Conservation (phyloP, 2,797 vertebrate genomes). For the Valencia hispanica region DNA sequence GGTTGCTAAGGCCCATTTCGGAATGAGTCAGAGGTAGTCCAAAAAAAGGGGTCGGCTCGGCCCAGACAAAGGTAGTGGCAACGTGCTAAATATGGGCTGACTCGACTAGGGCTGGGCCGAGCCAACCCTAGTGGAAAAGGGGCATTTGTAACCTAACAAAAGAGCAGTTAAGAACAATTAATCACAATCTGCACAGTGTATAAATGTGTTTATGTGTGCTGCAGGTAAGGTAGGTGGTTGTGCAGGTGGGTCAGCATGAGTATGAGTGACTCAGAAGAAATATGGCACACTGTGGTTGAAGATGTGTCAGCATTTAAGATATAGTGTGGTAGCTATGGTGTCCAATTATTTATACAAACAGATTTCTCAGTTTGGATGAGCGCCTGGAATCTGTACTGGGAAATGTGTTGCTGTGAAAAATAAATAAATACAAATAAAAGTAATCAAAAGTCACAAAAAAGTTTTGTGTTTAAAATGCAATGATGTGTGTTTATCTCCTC, state of each 20-base stretch:
- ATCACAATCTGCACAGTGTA: not conserved
- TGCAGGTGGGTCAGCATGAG: conserved; percentile 42
- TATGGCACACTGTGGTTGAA: conserved; percentile 26
- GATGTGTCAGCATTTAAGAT: conserved; percentile 36
- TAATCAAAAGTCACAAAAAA: conserved; percentile 43
- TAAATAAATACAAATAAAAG: conserved; percentile 40
- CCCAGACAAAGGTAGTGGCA: too few species aligned
- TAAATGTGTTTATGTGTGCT: conserved; percentile 7
- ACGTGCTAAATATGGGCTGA: too few species aligned
- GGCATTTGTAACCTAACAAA: not conserved
- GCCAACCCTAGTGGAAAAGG: too few species aligned
- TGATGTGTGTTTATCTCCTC: conserved; percentile 56
- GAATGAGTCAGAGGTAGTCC: too few species aligned
- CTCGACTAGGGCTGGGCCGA: too few species aligned
- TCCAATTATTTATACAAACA: conserved; percentile 32
- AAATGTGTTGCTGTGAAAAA: conserved; percentile 30
- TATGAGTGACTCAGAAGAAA: conserved; percentile 12
- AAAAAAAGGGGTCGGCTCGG: too few species aligned
- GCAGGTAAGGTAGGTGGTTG: conserved; percentile 28
- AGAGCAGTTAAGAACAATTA: not conserved
- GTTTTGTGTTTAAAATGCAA: conserved; percentile 38
- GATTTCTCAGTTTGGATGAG: conserved; percentile 36
- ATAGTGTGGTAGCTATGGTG: conserved; percentile 14
- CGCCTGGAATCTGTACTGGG: conserved; percentile 4
- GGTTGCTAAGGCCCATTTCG: too few species aligned